Evolutionary conservation across 2,113 vertebrate species (phyloP).

Genomic region (Mus musculus): GRCm39 chr16:45455501-45456000

Average conservation of each 20-base stretch:
- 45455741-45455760: neutral
- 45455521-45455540: too few relatives aligned
- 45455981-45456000: neutral
- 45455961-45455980: neutral
- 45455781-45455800: neutral
- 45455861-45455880: neutral
- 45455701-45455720: neutral
- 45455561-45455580: too few relatives aligned
- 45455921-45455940: neutral
- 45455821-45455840: neutral
- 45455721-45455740: neutral
- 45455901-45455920: neutral
- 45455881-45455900: neutral
- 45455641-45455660: neutral
- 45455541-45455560: too few relatives aligned
- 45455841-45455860: neutral
- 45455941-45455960: neutral
- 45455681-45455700: neutral
- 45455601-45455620: neutral
- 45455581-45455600: too few relatives aligned
- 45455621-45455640: neutral
- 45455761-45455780: neutral
- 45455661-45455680: neutral
- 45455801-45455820: neutral
- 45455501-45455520: too few relatives aligned